These are phyloP conservation scores for Itoplectis maculator DNA, from an alignment of 2,888 invertebrate species.

Conservation along the genomic window DNA sequence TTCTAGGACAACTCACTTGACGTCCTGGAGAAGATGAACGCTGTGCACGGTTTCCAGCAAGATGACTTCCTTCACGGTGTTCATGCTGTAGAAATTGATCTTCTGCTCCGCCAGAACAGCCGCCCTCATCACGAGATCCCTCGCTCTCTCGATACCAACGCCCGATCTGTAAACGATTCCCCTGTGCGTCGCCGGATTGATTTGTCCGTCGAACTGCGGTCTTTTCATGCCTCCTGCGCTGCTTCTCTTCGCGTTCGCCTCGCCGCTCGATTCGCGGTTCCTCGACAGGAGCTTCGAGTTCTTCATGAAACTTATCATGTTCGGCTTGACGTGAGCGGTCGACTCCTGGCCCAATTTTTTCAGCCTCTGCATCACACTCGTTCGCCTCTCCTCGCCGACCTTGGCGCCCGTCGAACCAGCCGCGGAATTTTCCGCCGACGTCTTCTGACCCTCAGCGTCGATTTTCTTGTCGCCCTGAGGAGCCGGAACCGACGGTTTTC, in stretches of 20 bases:
- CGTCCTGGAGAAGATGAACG: slow-evolving; percentile 87
- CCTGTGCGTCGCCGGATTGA: slow-evolving; percentile 86
- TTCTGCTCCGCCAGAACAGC: slow-evolving; percentile 89
- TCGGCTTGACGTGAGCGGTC: slow-evolving; percentile 76
- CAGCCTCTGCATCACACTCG: slow-evolving; percentile 78
- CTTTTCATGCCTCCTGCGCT: slow-evolving; percentile 83
- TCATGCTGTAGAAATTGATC: slow-evolving; percentile 90
- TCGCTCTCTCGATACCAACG: slow-evolving; percentile 86
- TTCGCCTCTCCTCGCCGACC: slow-evolving; percentile 71
- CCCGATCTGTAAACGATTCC: slow-evolving; percentile 86
- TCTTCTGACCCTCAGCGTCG: slow-evolving; percentile 2
- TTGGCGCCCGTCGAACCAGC: slow-evolving; percentile 54
- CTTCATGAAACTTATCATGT: slow-evolving; percentile 79
- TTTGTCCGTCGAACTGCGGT: slow-evolving; percentile 85
- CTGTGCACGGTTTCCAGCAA: slow-evolving; percentile 89
- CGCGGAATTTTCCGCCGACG: slow-evolving; percentile 8
- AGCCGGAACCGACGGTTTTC: slow-evolving; percentile 69
- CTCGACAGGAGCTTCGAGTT: slow-evolving; percentile 76
- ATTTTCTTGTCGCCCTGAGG: slow-evolving; percentile 69
- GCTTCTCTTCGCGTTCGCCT: slow-evolving; percentile 65
- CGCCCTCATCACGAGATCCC: slow-evolving; percentile 89
- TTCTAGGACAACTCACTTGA: slow-evolving; percentile 87
- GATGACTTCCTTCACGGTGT: slow-evolving; percentile 89
- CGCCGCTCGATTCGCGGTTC: slow-evolving; percentile 72
- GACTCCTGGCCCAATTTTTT: slow-evolving; percentile 78